Conservation (phyloP, 2,888 invertebrate genomes). For the Alloscopus bannaensis region DNA sequence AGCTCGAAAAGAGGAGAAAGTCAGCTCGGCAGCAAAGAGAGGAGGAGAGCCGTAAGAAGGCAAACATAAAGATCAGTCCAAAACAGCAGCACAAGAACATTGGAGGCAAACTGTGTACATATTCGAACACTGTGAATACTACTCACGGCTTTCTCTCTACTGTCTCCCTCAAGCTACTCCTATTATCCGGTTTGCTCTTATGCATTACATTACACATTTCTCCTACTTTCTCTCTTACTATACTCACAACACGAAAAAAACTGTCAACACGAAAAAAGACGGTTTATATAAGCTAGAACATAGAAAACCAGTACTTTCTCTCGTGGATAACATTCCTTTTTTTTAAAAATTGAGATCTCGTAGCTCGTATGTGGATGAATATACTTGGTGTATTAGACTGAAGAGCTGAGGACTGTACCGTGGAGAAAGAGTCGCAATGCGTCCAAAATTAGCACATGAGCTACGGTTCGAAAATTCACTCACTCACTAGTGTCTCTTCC, state of each 20-base stretch:
- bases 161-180: no score
- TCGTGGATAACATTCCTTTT: conserved; percentile 60
- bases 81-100: conserved; percentile 15
- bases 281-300: no score
- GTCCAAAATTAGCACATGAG: conserved; percentile 66
- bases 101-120: background rate
- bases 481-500: conserved; percentile 8
- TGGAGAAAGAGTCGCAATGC: conserved; percentile 62
- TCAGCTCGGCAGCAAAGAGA: conserved; percentile 1
- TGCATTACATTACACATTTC: no score
- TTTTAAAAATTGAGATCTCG: no score
- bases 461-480: conserved; percentile 49
- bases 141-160: no score
- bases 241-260: conserved; percentile 45
- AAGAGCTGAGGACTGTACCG: background rate
- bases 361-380: no score
- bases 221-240: conserved; percentile 17
- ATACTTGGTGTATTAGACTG: conserved; percentile 2
- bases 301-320: conserved; percentile 55
- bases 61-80: conserved; percentile 35
- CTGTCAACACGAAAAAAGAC: conserved; percentile 55
- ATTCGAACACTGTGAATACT: background rate
- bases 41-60: conserved; percentile 20
- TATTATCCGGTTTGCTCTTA: no score
- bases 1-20: background rate